phyloP scores from a whole-genome alignment of 2,113 vertebrate species.

The Cyphotilapia sp. region DNA sequence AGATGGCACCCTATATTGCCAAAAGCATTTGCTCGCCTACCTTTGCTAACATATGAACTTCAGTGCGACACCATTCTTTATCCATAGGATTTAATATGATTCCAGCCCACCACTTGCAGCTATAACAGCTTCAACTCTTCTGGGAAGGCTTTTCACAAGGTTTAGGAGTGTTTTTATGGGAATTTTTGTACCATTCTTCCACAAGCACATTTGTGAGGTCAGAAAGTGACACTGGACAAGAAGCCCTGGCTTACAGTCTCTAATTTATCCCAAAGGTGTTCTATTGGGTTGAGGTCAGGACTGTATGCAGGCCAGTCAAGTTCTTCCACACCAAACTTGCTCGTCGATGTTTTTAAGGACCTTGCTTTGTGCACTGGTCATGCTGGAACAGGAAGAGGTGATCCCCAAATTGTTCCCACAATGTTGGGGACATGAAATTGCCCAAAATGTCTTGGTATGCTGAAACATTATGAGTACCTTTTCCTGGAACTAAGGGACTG shows the following conservation, averaged over 20 bases:
- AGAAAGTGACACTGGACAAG: background rate
- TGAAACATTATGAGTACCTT: background rate
- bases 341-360: fast-evolving
- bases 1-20: background rate
- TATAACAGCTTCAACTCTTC: background rate
- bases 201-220: background rate
- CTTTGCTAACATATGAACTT: background rate
- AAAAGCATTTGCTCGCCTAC: background rate
- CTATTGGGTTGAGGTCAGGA: background rate
- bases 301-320: background rate
- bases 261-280: background rate
- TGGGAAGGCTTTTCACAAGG: background rate
- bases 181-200: background rate
- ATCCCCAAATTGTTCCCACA: background rate
- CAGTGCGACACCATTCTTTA: fast-evolving
- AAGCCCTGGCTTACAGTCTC: background rate
- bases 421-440: background rate
- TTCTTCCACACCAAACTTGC: background rate
- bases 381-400: background rate
- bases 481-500: background rate
- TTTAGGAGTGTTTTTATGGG: background rate
- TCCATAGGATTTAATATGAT: background rate
- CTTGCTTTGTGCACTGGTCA: background rate
- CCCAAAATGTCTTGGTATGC: background rate
- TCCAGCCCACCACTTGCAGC: background rate